Evolutionary conservation across 1,140 invertebrate species (phyloP).

Genomic region (Achroia grisella): DNA sequence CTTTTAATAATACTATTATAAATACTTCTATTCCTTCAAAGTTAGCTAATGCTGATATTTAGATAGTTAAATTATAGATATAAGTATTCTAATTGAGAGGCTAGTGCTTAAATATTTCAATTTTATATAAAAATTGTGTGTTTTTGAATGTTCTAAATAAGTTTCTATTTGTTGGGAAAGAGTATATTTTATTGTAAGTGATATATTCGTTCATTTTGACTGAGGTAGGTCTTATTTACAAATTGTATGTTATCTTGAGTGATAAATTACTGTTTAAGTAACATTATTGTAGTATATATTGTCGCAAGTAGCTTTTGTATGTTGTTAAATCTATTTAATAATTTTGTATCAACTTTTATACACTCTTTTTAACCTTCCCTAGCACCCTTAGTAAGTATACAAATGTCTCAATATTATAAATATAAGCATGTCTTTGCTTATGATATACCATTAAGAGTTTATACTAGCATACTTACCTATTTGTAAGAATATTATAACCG

Average conservation of each 20-base stretch:
- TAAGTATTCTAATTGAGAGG: constrained; percentile 16
- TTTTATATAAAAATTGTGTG: constrained; percentile 11
- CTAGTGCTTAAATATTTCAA: constrained; percentile 31
- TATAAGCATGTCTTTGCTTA: not conserved
- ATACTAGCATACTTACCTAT: not conserved
- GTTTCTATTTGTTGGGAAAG: constrained; percentile 15
- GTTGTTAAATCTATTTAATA: constrained; percentile 69
- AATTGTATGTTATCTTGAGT: constrained; percentile 42
- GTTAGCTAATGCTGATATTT: constrained; percentile 25
- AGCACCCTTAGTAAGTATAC: constrained; percentile 55
- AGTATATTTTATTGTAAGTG: constrained; percentile 15
- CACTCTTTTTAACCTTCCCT: constrained; percentile 70
- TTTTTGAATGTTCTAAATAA: constrained; percentile 10
- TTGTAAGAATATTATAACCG: too few relatives aligned
- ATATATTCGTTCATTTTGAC: constrained; percentile 25
- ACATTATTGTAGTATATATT: constrained; percentile 48
- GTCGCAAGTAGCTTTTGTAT: constrained; percentile 68
- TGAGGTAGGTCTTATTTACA: constrained; percentile 26
- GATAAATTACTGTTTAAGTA: constrained; percentile 53
- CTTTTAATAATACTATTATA: constrained; percentile 8
- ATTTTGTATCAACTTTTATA: constrained; percentile 72
- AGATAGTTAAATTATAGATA: constrained; percentile 28
- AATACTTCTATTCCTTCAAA: constrained; percentile 19
- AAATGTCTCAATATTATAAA: not conserved
- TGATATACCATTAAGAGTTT: not conserved